phyloP scores from a whole-genome alignment of 1,140 invertebrate genomes.

The Choristoneura fumiferana region DNA sequence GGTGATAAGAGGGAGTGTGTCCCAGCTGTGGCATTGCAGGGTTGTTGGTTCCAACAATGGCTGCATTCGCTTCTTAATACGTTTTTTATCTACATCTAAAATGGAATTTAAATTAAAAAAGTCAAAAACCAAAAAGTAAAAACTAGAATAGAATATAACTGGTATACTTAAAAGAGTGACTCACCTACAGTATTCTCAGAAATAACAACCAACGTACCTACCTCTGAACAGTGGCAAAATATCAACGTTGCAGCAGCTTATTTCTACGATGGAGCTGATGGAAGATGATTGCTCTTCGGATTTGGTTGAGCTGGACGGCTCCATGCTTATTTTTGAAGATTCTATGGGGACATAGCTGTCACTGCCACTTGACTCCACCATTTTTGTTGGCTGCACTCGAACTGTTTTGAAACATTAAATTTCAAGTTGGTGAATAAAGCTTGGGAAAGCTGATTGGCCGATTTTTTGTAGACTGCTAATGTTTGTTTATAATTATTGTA shows the following conservation, averaged over 20 bases:
- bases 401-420: too few relatives aligned
- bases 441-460: too few relatives aligned
- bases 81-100: constrained; percentile 46
- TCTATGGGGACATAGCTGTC: too few relatives aligned
- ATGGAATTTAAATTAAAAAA: constrained; percentile 1
- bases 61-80: constrained; percentile 50
- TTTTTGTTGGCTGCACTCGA: constrained; percentile 34
- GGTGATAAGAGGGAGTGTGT: constrained; percentile 54
- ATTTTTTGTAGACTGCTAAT: too few relatives aligned
- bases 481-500: too few relatives aligned
- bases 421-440: too few relatives aligned
- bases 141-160: too few relatives aligned
- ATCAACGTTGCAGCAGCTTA: constrained; percentile 58
- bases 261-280: constrained; percentile 3
- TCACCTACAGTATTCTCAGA: too few relatives aligned
- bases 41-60: constrained; percentile 35
- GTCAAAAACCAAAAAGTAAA: too few relatives aligned
- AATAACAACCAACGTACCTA: constrained; percentile 20
- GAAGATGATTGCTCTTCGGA: neutral
- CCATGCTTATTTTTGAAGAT: too few relatives aligned
- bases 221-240: constrained; percentile 56
- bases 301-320: neutral
- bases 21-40: constrained; percentile 55
- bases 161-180: too few relatives aligned
- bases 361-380: too few relatives aligned